These are phyloP conservation scores for Capromys pilorides DNA, from an alignment of 2,797 vertebrate genomes.

Conservation along the genomic window DNA sequence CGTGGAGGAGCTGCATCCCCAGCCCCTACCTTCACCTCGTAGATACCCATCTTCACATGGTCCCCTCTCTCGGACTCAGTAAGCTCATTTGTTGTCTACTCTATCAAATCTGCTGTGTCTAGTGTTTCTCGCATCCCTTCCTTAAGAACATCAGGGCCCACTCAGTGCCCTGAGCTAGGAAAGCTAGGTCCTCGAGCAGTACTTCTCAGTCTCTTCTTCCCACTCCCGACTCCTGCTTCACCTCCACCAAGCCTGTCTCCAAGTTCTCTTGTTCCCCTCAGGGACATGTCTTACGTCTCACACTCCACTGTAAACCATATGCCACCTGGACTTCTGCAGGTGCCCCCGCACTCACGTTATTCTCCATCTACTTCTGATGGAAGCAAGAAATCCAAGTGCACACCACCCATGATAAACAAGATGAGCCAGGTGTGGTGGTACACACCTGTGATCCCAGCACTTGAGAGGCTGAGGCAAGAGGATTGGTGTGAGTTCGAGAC, in stretches of 20 bases:
- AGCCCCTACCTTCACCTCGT: too few relatives aligned
- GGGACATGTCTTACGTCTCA: neutral
- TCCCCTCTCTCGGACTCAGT: neutral
- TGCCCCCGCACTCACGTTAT: neutral
- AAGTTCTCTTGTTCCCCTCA: conserved; percentile 11
- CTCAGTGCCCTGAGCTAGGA: neutral
- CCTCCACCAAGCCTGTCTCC: neutral
- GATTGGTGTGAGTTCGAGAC: too few relatives aligned
- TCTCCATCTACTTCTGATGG: neutral
- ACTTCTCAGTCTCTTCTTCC: neutral
- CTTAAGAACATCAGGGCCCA: neutral
- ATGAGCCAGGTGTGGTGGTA: neutral
- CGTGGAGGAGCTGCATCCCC: too few relatives aligned
- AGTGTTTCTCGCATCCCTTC: neutral
- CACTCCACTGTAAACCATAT: neutral
- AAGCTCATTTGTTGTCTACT: neutral
- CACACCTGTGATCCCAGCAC: too few relatives aligned
- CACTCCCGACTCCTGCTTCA: neutral
- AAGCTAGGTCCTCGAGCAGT: neutral
- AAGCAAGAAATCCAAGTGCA: neutral
- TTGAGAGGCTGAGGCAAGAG: too few relatives aligned
- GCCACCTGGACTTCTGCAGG: neutral
- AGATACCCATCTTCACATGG: neutral
- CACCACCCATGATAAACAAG: neutral
- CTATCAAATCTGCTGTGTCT: neutral